These are phyloP conservation scores for Eudasyphora cyanicolor DNA, from an alignment of 2,888 invertebrate species.

Conservation along the genomic window DNA sequence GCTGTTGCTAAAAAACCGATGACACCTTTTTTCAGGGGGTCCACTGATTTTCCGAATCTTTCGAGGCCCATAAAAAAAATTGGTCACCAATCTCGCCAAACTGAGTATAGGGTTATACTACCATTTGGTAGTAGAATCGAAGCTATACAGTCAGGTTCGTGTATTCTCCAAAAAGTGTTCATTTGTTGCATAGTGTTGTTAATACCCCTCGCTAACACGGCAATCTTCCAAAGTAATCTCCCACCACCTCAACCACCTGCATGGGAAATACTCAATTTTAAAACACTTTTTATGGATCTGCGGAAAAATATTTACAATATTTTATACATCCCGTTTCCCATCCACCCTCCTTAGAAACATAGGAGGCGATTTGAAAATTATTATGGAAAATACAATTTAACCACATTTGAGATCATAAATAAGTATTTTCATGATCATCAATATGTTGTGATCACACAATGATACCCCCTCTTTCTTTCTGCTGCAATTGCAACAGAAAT, in stretches of 20 bases:
- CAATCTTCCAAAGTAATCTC: neutral
- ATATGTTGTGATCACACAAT: slow-evolving; percentile 28
- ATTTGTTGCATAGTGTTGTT: too few species aligned
- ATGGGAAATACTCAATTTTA: neutral
- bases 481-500: slow-evolving; percentile 33
- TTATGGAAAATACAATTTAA: slow-evolving; percentile 44
- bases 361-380: slow-evolving; percentile 17
- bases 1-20: too few species aligned
- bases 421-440: slow-evolving; percentile 37
- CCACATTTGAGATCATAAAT: slow-evolving; percentile 56
- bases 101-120: too few species aligned
- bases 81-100: too few species aligned
- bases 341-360: neutral
- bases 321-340: slow-evolving; percentile 41
- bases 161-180: too few species aligned
- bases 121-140: too few species aligned
- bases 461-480: too few species aligned
- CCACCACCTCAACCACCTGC: slow-evolving; percentile 53
- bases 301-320: slow-evolving; percentile 32
- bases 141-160: too few species aligned
- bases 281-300: neutral
- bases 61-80: too few species aligned
- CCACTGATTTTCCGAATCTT: too few species aligned
- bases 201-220: slow-evolving; percentile 31
- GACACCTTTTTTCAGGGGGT: too few species aligned